phyloP scores from a whole-genome alignment of 1,140 invertebrate genomes.

The Pectinophora gossypiella region DNA sequence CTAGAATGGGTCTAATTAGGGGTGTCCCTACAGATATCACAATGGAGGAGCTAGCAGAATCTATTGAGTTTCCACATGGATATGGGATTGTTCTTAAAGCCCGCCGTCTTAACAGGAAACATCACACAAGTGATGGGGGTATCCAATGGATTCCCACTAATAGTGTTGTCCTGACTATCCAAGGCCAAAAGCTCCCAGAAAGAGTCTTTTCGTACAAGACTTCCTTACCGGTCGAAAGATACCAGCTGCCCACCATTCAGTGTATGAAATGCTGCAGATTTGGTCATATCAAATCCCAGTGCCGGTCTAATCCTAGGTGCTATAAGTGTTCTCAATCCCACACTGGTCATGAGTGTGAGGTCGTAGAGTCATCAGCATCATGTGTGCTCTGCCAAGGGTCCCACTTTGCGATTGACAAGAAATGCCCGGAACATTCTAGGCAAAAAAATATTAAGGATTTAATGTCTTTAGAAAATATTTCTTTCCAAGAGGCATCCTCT shows the following conservation, averaged over 20 bases:
- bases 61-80: background rate
- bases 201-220: slow-evolving; percentile 11
- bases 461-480: background rate
- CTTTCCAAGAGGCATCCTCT: background rate
- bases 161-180: slow-evolving; percentile 18
- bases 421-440: slow-evolving; percentile 6
- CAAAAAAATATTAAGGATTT: background rate
- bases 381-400: slow-evolving; percentile 7
- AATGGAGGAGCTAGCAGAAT: slow-evolving; percentile 5
- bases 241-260: slow-evolving; percentile 13
- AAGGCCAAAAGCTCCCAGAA: slow-evolving; percentile 15
- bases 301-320: slow-evolving; percentile 11
- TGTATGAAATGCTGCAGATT: slow-evolving; percentile 10
- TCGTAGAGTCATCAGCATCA: background rate
- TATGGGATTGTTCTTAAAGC: slow-evolving; percentile 8
- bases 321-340: slow-evolving; percentile 11
- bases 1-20: slow-evolving; percentile 12
- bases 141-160: slow-evolving; percentile 2
- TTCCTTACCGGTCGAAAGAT: slow-evolving; percentile 13
- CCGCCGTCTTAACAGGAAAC: background rate
- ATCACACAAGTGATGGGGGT: background rate
- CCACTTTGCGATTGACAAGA: slow-evolving; percentile 1
- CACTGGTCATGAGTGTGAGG: slow-evolving; percentile 4
- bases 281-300: slow-evolving; percentile 12
- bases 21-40: slow-evolving; percentile 9